These are phyloP conservation scores for Heterochromis multidens DNA, from an alignment of 2,113 vertebrate genomes.

Conservation along the genomic window DNA sequence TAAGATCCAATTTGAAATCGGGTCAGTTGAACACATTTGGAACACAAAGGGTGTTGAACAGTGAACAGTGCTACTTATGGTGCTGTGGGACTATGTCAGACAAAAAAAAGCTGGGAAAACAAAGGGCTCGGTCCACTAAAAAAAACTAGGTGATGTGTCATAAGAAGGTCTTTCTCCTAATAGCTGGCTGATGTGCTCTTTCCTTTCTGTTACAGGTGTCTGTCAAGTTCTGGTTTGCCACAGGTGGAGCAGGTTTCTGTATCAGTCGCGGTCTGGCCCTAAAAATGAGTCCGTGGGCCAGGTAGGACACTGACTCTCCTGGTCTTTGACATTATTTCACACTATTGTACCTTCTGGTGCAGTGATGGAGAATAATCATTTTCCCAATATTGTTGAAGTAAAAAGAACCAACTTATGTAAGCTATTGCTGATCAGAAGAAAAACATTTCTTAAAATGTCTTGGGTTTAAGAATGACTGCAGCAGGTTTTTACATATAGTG, in stretches of 20 bases:
- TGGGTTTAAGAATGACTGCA: no score
- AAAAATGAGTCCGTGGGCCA: constrained; percentile 99
- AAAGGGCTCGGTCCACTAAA: no score
- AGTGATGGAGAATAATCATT: background rate
- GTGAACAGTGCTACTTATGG: no score
- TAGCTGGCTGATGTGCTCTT: background rate
- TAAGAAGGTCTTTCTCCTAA: background rate
- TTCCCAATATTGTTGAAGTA: background rate
- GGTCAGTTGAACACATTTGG: no score
- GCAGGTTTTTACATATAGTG: no score
- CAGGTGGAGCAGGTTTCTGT: constrained; percentile 96
- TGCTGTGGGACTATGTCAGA: no score
- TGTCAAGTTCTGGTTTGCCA: constrained; percentile 97
- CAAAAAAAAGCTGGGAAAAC: no score
- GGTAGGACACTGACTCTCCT: constrained; percentile 65
- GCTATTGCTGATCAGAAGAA: no score
- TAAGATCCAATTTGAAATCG: no score
- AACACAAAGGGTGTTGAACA: no score
- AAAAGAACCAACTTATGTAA: no score
- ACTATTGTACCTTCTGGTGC: background rate
- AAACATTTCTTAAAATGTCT: no score
- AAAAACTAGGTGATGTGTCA: background rate
- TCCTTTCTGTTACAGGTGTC: constrained; percentile 72
- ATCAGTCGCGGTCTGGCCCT: constrained; percentile 94
- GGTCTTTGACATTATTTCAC: background rate